phyloP scores from a whole-genome alignment of 2,113 vertebrate genomes.

The Bos indicus region DNA sequence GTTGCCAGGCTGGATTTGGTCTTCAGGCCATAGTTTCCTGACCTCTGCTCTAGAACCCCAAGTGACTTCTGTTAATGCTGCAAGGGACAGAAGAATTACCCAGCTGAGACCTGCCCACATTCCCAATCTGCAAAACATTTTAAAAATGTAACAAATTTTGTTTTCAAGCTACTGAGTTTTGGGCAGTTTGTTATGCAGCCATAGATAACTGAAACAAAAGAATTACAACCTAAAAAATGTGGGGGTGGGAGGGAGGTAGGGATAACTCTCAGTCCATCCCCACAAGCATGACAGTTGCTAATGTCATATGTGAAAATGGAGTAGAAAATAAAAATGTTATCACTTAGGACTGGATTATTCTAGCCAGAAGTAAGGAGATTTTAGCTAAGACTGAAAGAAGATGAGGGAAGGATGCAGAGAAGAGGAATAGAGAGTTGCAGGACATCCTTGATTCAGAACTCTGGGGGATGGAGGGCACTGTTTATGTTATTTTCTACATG shows the following conservation, averaged over 20 bases:
- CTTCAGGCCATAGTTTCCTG: background rate
- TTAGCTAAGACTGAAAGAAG: background rate
- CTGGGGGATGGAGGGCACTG: accelerated
- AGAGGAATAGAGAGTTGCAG: accelerated
- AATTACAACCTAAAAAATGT: background rate
- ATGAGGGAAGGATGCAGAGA: too few species aligned
- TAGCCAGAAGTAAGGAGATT: background rate
- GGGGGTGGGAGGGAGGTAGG: background rate
- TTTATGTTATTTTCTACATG: accelerated
- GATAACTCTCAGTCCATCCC: background rate
- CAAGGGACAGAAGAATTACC: background rate
- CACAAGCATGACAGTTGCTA: background rate
- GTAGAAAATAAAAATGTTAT: background rate
- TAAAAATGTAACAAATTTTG: background rate
- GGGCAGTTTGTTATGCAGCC: background rate
- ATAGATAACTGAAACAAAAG: background rate
- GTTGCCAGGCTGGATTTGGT: background rate
- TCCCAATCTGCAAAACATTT: background rate
- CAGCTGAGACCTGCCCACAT: background rate
- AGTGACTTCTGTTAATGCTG: background rate
- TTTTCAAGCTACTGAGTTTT: background rate
- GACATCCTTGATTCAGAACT: too few species aligned
- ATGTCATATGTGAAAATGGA: background rate
- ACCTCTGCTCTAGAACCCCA: background rate
- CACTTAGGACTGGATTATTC: too few species aligned